Percentiles rank a stretch among this genome's conserved stretches.
Conservation (phyloP, 1,140 invertebrate genomes). For the Linepithema humile region DNA sequence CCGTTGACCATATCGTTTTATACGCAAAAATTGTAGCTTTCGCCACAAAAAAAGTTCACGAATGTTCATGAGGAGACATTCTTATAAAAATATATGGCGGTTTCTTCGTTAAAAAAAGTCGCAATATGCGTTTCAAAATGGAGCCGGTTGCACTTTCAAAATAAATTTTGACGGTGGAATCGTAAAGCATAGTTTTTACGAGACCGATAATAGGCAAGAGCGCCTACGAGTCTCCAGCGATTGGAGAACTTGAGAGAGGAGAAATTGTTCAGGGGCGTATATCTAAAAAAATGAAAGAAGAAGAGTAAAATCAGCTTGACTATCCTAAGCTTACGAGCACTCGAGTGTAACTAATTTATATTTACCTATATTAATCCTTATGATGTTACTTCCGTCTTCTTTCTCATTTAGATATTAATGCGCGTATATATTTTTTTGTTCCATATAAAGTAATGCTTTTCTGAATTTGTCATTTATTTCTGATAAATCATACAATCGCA, state of each 20-base stretch:
- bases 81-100: slow-evolving; percentile 70
- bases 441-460: no score
- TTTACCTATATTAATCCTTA: not conserved
- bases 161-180: slow-evolving; percentile 66
- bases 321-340: not conserved
- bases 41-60: slow-evolving; percentile 55
- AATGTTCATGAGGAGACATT: slow-evolving; percentile 64
- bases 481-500: no score
- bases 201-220: slow-evolving; percentile 62
- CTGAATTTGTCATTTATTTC: no score
- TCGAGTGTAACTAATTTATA: not conserved
- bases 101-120: not conserved
- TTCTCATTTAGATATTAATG: no score
- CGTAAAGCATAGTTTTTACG: slow-evolving; percentile 72
- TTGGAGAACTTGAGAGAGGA: not conserved
- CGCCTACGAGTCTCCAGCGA: slow-evolving; percentile 43
- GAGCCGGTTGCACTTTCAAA: slow-evolving; percentile 58
- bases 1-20: not conserved
- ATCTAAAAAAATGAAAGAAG: not conserved
- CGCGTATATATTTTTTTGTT: no score
- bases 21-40: not conserved
- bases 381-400: no score
- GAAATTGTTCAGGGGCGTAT: not conserved
- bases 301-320: not conserved
- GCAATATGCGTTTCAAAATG: slow-evolving; percentile 33